These are phyloP conservation scores for Acanthosepion lycidas DNA, from an alignment of 2,888 invertebrate genomes.

Conservation along the genomic window DNA sequence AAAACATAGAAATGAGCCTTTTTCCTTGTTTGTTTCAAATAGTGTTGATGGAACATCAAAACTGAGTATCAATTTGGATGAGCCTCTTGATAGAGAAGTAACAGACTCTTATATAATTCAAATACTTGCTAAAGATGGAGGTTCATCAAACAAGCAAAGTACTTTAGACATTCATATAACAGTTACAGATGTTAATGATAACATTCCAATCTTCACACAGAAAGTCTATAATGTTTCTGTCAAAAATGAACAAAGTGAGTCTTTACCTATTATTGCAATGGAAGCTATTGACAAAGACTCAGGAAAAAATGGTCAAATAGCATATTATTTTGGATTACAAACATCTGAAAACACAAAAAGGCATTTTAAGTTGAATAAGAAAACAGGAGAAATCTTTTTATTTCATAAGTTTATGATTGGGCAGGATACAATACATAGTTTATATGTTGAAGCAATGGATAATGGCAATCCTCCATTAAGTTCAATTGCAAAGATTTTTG, in stretches of 20 bases:
- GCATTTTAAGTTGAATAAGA: neutral
- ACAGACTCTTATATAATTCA: neutral
- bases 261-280: neutral
- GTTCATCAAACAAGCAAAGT: neutral
- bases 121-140: neutral
- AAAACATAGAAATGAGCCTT: neutral
- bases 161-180: neutral
- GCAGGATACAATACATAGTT: neutral
- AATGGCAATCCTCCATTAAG: neutral
- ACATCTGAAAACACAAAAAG: neutral
- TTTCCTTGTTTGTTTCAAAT: neutral
- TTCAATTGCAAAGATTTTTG: neutral
- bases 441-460: neutral
- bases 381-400: neutral
- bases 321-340: neutral
- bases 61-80: neutral
- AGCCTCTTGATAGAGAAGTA: neutral
- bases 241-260: neutral
- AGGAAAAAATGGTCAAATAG: neutral
- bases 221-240: neutral
- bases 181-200: neutral
- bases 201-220: neutral
- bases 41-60: neutral
- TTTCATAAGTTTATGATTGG: neutral
- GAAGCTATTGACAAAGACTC: neutral